phyloP scores from a whole-genome alignment of 1,140 invertebrate genomes.

The Drosophila athabasca region DNA sequence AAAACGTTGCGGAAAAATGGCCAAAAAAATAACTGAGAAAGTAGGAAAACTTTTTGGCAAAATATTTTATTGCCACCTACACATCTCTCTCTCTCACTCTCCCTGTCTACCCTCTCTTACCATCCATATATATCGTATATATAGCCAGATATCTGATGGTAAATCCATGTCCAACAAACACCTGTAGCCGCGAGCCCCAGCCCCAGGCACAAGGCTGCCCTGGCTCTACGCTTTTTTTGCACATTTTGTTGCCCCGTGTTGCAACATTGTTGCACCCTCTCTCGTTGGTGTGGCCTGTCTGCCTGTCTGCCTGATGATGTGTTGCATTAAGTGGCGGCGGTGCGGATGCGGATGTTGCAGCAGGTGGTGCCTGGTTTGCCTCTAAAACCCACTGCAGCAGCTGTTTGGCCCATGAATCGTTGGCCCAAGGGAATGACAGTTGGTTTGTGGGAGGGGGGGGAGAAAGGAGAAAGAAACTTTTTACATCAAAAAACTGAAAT shows the following conservation, averaged over 20 bases:
- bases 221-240: neutral
- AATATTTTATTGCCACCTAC: neutral
- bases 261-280: slow-evolving; percentile 18
- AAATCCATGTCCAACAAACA: slow-evolving; percentile 43
- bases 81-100: neutral
- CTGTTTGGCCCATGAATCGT: slow-evolving; percentile 38
- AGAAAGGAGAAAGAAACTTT: slow-evolving; percentile 33
- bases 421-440: slow-evolving; percentile 4
- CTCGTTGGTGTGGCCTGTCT: no score
- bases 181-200: slow-evolving; percentile 41
- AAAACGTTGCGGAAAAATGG: neutral
- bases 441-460: slow-evolving; percentile 12
- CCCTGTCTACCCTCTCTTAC: neutral
- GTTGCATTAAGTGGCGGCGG: neutral
- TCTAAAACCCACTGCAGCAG: slow-evolving; percentile 5
- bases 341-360: neutral
- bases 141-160: neutral
- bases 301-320: no score
- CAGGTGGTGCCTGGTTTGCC: neutral
- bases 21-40: slow-evolving; percentile 1
- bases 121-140: neutral
- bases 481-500: slow-evolving; percentile 49
- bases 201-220: slow-evolving; percentile 10
- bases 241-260: slow-evolving; percentile 13
- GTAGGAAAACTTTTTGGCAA: neutral